Percentiles rank a stretch among this genome's conserved stretches.
These are phyloP conservation scores for Gephyroberyx darwinii DNA, from an alignment of 2,797 vertebrate species.

Conservation along the genomic window DNA sequence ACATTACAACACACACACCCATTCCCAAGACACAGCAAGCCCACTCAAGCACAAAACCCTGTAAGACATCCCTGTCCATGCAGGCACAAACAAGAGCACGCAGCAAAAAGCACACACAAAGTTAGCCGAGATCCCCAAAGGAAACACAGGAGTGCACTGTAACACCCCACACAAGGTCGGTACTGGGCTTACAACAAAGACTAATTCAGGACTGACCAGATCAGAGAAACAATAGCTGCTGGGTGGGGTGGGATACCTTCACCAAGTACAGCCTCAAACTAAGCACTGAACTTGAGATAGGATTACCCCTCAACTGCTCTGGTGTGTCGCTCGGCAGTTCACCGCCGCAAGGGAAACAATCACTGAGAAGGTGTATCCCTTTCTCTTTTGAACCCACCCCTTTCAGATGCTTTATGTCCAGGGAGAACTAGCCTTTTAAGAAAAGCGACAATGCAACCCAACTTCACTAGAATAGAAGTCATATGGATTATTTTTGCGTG, in stretches of 20 bases:
- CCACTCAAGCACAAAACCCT: conserved; percentile 41
- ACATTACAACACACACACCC: conserved; percentile 55
- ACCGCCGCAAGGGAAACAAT: neutral
- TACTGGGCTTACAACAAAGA: conserved; percentile 6
- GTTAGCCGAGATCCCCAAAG: conserved; percentile 39
- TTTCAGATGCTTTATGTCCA: neutral
- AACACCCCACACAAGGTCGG: neutral
- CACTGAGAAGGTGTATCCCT: neutral
- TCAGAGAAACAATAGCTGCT: conserved; percentile 9
- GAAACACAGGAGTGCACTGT: conserved; percentile 26
- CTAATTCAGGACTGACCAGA: conserved; percentile 15
- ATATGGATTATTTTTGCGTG: no score
- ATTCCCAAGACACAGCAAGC: conserved; percentile 56
- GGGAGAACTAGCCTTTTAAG: no score
- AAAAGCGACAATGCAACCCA: no score
- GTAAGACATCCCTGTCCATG: conserved; percentile 46
- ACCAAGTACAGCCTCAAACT: neutral
- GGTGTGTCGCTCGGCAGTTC: neutral
- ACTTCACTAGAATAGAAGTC: no score
- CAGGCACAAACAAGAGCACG: conserved; percentile 50
- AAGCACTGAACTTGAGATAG: neutral
- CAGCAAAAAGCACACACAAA: conserved; percentile 31
- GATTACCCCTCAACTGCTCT: neutral
- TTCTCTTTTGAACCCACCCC: neutral
- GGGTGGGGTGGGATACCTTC: conserved; percentile 21